Conservation (phyloP, 2,888 invertebrate species). For the Digitonthophagus gazella region DNA sequence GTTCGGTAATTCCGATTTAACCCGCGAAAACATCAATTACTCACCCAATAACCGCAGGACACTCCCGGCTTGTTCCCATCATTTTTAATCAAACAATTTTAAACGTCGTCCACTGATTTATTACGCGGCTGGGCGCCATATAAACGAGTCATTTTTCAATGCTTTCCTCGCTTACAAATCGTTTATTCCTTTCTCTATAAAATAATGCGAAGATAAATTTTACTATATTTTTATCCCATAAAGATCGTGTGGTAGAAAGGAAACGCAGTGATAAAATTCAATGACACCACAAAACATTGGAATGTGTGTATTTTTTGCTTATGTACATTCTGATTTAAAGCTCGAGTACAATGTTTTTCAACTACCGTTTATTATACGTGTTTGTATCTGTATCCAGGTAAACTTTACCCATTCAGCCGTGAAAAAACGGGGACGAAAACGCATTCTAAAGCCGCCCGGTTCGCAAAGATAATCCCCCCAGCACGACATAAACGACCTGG, state of each 20-base stretch:
- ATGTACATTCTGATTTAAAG: no score
- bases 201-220: background rate
- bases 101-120: background rate
- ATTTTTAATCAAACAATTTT: background rate
- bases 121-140: background rate
- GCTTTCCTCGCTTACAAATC: background rate
- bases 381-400: background rate
- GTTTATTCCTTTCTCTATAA: background rate
- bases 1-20: background rate
- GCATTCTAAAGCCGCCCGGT: background rate
- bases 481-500: background rate
- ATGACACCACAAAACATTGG: no score
- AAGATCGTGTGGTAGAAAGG: no score
- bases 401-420: background rate
- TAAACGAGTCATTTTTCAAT: background rate
- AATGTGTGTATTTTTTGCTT: no score
- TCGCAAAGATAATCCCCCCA: background rate
- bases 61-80: background rate
- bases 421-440: background rate
- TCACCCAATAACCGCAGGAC: no score
- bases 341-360: no score
- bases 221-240: no score
- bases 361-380: no score
- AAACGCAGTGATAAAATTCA: no score
- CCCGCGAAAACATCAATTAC: background rate